Evolutionary conservation across 2,888 invertebrate species (phyloP), one percentile per base, ranked within the genome.

Genomic region (Schrankia costaestrigalis): DNA sequence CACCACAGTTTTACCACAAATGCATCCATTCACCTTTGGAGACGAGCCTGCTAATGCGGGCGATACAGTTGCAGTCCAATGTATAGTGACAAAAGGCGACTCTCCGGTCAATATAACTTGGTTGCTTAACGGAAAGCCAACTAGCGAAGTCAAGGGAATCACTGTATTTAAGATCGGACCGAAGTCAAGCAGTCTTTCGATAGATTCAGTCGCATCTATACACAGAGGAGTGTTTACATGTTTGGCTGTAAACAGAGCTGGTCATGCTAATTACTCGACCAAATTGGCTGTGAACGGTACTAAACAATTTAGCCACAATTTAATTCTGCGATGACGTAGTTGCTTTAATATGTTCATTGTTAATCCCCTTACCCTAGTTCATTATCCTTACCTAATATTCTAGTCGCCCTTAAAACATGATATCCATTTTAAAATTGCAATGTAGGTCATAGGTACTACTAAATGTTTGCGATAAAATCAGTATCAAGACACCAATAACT

Each of bases 21-120:
- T 95, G 65, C 91, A 92, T 77, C 93, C 93, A 38, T 93, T 95
- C 69, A 88, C 90, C 41, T 94, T 95, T 63, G 94, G 94, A 36
- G 93, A 93, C 31, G 93, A 93, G 54, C 90, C 93, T 34, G 91
- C 93, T 26, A 93, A 94, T 65, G 93, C 93, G 37, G 95, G 94
- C 3, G 94, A 94, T 47, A 90, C 92, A 46, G 92, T 93, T 22
- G 93, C 93, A 36, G 90, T 93, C 2, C 91, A 91, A 48, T 95
- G 95, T 71, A 91, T 93, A 80, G 92, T 94, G 19, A 90, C 90
- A 28, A 94, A 94, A 76, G 94, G 96, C 25, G 96, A 96, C 70
- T 87, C 91, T 31, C 95, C 95, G 4, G 85, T 96, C 17, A 90
- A 90, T 60, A 91, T 96, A 33, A 90, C 90, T 29, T 95, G 95